A percentile compares a stretch with the other conserved stretches of the same genome.
Conservation (phyloP, 2,113 vertebrate species). For the Brienomyrus longianalis region DNA sequence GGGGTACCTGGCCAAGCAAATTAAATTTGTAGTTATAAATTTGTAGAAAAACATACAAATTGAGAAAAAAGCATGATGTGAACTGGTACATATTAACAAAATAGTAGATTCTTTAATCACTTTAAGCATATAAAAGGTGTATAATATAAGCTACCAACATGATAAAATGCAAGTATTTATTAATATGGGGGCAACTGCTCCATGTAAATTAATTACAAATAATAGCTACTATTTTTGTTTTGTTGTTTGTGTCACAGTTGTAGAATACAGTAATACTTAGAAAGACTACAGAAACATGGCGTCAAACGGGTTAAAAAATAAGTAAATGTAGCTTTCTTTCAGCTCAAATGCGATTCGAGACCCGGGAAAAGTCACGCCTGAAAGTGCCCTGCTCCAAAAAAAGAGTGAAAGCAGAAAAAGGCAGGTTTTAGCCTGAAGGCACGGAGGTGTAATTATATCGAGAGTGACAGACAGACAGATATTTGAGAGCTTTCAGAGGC, state of each 20-base stretch:
- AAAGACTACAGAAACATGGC: neutral
- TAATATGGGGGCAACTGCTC: neutral
- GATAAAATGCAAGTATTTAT: neutral
- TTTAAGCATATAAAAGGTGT: neutral
- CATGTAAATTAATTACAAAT: neutral
- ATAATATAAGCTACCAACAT: neutral
- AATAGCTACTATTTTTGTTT: neutral
- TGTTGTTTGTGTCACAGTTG: neutral
- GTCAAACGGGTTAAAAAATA: constrained; percentile 42
- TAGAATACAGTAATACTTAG: neutral
- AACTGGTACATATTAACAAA: neutral
- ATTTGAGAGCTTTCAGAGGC: neutral
- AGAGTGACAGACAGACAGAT: neutral
- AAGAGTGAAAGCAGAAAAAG: neutral
- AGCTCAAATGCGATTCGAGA: constrained; percentile 49
- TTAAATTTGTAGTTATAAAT: neutral
- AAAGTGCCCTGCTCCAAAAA: constrained; percentile 6
- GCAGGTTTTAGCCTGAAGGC: neutral
- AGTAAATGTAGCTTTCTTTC: constrained; percentile 47
- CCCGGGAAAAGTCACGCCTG: constrained; percentile 41
- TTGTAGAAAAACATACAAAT: neutral
- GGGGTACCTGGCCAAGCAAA: neutral
- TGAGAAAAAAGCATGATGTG: neutral
- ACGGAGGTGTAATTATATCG: neutral
- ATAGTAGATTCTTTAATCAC: neutral